These are phyloP conservation scores for Paramormyrops kingsleyae DNA, from an alignment of 2,113 vertebrate genomes.

Conservation along the genomic window DNA sequence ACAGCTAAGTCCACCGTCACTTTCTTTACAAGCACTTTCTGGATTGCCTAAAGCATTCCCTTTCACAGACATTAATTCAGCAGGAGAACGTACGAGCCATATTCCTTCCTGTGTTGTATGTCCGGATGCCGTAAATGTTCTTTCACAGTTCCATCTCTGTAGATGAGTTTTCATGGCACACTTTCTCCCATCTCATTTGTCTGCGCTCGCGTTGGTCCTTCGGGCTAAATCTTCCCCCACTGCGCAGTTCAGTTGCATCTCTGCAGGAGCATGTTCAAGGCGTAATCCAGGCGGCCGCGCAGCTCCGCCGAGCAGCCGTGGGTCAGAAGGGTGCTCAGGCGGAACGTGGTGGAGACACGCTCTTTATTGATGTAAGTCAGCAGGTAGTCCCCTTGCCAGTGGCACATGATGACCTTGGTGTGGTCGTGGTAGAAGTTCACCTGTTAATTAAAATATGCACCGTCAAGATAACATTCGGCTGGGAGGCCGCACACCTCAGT, in stretches of 20 bases:
- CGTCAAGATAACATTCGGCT: background rate
- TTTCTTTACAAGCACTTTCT: conserved; percentile 48
- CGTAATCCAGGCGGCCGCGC: conserved; percentile 86
- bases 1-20: conserved; percentile 57
- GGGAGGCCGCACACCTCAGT: background rate
- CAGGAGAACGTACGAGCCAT: conserved; percentile 90
- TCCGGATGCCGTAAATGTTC: background rate
- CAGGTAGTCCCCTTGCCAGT: conserved; percentile 83
- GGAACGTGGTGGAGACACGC: conserved; percentile 81
- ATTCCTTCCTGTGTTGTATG: conserved; percentile 51
- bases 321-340: conserved; percentile 74
- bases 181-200: background rate
- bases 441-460: conserved; percentile 51
- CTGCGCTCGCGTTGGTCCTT: background rate
- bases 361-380: conserved; percentile 97
- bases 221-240: conserved; percentile 3
- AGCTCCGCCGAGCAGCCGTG: conserved; percentile 80
- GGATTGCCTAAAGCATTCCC: background rate
- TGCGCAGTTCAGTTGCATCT: conserved; percentile 71
- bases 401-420: conserved; percentile 94
- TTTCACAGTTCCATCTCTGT: conserved; percentile 25
- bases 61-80: conserved; percentile 63
- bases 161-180: conserved; percentile 3
- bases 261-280: conserved; percentile 93
- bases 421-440: conserved; percentile 98